Base-by-base conservation (phyloP, 1,140 invertebrate species). In the Heliothis subflexa region DNA sequence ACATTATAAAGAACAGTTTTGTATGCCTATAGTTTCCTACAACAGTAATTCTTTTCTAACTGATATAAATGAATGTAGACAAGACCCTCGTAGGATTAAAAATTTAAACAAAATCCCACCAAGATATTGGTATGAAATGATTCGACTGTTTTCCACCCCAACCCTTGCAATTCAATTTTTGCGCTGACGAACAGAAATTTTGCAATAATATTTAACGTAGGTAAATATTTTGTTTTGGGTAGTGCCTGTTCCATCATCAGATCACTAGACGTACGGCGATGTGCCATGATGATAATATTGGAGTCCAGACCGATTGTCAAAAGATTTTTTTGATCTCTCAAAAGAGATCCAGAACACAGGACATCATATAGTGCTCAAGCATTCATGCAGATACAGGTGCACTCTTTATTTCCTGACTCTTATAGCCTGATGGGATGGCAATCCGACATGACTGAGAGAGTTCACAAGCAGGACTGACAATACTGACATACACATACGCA, bases 51-150 rank as follows among this genome's bases (percentile, higher is more conserved):
- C 66, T 54, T 70, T 11, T 50, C 25, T 75, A 78, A 78, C 78
- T 79, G 78, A 79, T 79, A 82, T 78, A 79, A 76, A 81, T 81
- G 71, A 54, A 55, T 49, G 28, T 45, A 16, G 50, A 50, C 75
- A 40, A 45, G 28, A 59, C 77, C 76, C 66, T 57, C 13, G 18
- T 14, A 13, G 71, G 81, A 83, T 83, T 85, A 83, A 84, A 85
- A 85, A 85, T 83, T 87, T 84, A 87, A 86, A 87, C 83, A 83
- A 82, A 86, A 79, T 79, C 61, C 55, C 33, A 55, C 55, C 70
- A 78, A 81, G 86, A 88, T 89, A 90, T 90, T 89, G 84, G 80
- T 78, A 64, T 70, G 55, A 78, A 88, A 66, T 90, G 89, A 90
- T 86, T 90, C 78, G 81, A 83, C 85, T 71, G 62, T 66, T 89